Evolutionary conservation across 1,140 invertebrate species (phyloP).

Genomic region (Musca domestica): DNA sequence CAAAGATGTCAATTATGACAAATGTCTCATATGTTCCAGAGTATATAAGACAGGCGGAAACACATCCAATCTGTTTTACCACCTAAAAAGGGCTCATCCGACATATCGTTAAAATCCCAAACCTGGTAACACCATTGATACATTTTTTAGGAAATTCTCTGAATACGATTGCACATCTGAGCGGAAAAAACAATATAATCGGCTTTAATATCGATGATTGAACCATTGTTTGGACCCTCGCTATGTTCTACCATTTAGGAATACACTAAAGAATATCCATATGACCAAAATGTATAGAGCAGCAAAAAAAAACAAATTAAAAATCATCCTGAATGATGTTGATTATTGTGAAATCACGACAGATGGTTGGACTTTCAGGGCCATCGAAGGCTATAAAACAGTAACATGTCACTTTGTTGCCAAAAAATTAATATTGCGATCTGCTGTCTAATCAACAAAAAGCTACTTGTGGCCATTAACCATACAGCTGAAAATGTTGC

Average conservation of each 20-base stretch:
- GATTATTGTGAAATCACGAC: constrained; percentile 7
- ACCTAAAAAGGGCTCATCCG: background rate
- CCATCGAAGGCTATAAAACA: background rate
- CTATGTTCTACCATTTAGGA: background rate
- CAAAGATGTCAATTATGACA: background rate
- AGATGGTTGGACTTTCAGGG: background rate
- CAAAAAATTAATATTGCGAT: background rate
- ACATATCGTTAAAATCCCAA: background rate
- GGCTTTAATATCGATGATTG: background rate
- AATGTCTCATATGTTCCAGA: background rate
- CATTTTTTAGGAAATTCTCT: background rate
- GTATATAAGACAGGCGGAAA: background rate
- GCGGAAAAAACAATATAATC: background rate
- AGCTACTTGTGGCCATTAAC: background rate
- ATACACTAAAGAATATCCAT: background rate
- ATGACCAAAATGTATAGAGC: background rate
- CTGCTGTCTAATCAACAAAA: background rate
- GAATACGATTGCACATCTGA: background rate
- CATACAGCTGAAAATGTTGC: constrained; percentile 6
- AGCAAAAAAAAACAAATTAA: background rate
- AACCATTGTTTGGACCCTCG: background rate
- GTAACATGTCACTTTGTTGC: constrained; percentile 1
- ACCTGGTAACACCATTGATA: background rate
- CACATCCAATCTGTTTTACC: background rate
- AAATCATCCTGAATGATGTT: background rate